Evolutionary conservation across 2,797 vertebrate genomes (phyloP).

Genomic region (Ciconia nigra): DNA sequence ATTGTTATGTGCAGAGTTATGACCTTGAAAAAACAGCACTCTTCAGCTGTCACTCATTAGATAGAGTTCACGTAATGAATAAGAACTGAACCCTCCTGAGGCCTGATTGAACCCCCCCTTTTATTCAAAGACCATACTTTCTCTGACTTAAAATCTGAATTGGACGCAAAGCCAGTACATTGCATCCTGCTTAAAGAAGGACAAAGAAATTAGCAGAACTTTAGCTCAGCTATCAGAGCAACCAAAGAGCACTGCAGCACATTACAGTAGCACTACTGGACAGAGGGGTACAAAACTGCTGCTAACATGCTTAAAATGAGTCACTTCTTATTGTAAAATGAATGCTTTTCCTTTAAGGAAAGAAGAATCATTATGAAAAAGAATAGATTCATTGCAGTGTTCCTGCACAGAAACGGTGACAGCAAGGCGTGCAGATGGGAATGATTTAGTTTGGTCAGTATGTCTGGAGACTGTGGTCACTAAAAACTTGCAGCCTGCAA

Average conservation of each 20-base stretch:
- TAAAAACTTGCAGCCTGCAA: background rate
- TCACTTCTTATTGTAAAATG: constrained; percentile 1
- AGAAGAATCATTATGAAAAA: background rate
- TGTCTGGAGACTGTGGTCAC: background rate
- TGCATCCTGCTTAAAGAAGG: background rate
- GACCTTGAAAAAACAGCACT: constrained; percentile 14
- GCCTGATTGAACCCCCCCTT: background rate
- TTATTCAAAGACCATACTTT: background rate
- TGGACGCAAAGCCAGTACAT: background rate
- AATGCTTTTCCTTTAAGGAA: constrained; percentile 12
- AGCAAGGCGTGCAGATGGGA: background rate
- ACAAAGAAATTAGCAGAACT: constrained; percentile 34
- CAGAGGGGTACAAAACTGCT: background rate
- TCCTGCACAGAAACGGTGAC: background rate
- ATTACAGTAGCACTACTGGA: background rate
- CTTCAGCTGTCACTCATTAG: background rate
- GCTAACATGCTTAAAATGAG: background rate
- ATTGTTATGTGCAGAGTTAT: background rate
- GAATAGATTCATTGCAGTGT: background rate
- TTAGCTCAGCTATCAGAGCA: background rate
- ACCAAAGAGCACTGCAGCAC: background rate
- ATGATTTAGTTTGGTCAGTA: background rate
- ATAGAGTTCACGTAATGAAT: background rate
- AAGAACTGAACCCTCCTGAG: background rate
- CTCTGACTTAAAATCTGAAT: constrained; percentile 16